A percentile compares a stretch with the other conserved stretches of the same genome.
Conservation (phyloP, 2,888 invertebrate species). For the Beris morrisii region DNA sequence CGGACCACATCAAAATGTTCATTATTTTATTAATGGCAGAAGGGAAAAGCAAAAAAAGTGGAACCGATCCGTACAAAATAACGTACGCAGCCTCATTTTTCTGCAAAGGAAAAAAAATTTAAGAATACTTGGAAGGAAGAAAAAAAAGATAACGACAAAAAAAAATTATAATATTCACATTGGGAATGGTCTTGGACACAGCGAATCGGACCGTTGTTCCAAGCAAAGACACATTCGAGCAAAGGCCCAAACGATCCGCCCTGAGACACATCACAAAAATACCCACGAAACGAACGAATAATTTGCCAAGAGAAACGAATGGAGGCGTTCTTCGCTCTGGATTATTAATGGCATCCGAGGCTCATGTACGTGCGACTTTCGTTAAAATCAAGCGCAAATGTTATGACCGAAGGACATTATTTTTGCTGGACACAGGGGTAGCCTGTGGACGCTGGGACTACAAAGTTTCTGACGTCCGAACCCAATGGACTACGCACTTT, state of each 20-base stretch:
- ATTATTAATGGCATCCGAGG: conserved; percentile 31
- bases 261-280: conserved; percentile 13
- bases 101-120: background rate
- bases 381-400: conserved; percentile 32
- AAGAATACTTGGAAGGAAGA: conserved; percentile 4
- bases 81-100: too few relatives aligned
- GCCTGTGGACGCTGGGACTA: conserved; percentile 19
- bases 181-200: background rate
- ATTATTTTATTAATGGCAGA: too few relatives aligned
- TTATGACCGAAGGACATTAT: conserved; percentile 35
- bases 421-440: conserved; percentile 28
- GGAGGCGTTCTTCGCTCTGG: conserved; percentile 25
- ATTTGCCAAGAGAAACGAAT: conserved; percentile 26
- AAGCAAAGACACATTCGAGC: too few relatives aligned
- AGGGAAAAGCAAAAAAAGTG: too few relatives aligned
- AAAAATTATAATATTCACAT: conserved; percentile 9
- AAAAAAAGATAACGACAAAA: conserved; percentile 3
- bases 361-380: conserved; percentile 32
- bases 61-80: too few relatives aligned
- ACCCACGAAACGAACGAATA: conserved; percentile 21
- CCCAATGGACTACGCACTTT: conserved; percentile 1
- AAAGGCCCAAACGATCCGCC: conserved; percentile 6
- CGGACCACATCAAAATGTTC: too few relatives aligned
- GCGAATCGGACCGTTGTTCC: too few relatives aligned
- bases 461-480: conserved; percentile 24